Conservation (phyloP, 1,140 invertebrate species). For the Caerostris extrusa region DNA sequence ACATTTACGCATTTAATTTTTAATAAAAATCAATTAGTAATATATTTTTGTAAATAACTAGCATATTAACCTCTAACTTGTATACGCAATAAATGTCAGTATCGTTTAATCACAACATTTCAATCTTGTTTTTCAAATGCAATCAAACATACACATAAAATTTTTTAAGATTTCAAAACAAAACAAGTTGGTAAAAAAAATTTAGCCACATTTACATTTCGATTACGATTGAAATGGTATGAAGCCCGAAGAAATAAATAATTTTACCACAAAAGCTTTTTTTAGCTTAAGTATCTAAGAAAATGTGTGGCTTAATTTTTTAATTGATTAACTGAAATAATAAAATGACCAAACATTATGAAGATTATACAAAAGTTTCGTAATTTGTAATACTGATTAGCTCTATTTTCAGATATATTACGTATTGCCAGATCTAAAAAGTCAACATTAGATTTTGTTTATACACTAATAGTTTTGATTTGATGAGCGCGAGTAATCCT, state of each 20-base stretch:
- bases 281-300: too few species aligned
- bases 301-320: too few species aligned
- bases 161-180: conserved; percentile 7
- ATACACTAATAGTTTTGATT: not conserved
- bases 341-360: too few species aligned
- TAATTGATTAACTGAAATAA: too few species aligned
- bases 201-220: conserved; percentile 29
- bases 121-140: not conserved
- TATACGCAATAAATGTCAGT: too few species aligned
- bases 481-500: not conserved
- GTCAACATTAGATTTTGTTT: not conserved
- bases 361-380: too few species aligned
- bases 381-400: too few species aligned
- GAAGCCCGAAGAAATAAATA: not conserved
- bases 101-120: too few species aligned
- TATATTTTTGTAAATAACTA: too few species aligned
- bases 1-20: too few species aligned
- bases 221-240: not conserved
- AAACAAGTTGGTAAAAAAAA: not conserved
- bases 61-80: too few species aligned
- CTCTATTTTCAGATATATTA: not conserved
- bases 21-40: too few species aligned
- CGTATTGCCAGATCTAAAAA: not conserved
- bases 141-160: not conserved
- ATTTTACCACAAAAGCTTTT: not conserved